Percentiles rank a stretch among this genome's conserved stretches.
These are phyloP conservation scores for Virgularia gustaviana DNA, from an alignment of 92 coral and sea anemone species.

Conservation along the genomic window DNA sequence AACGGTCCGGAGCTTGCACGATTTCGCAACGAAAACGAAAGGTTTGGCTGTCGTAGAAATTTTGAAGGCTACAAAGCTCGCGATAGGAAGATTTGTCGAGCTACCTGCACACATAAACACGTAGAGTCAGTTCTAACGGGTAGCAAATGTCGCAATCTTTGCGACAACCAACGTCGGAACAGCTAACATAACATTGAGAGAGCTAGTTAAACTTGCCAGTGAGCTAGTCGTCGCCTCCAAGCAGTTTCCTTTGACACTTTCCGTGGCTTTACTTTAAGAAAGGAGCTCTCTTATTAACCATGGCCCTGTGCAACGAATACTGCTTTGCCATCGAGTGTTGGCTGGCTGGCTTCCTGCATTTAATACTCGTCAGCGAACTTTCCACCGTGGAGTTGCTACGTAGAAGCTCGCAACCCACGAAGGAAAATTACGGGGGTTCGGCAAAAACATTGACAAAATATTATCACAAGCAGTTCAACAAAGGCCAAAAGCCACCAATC, in stretches of 20 bases:
- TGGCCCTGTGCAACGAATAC: not conserved
- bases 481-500: slow-evolving; percentile 29
- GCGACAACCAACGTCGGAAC: no score
- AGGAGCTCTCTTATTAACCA: not conserved
- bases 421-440: slow-evolving; percentile 6
- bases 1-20: no score
- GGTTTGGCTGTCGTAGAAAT: no score
- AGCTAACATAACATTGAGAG: no score
- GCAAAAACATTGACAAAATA: not conserved
- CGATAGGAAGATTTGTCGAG: no score
- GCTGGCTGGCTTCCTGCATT: not conserved
- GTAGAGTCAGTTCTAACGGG: no score
- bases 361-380: slow-evolving; percentile 2
- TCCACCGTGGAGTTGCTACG: not conserved
- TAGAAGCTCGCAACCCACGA: not conserved
- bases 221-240: not conserved
- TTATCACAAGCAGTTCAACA: slow-evolving; percentile 1
- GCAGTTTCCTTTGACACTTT: not conserved
- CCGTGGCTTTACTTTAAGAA: not conserved
- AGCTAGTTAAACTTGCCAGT: slow-evolving; percentile 15
- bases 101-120: no score
- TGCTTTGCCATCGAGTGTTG: not conserved
- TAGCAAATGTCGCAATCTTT: no score
- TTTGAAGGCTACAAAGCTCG: no score
- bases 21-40: no score